Evolutionary conservation across 1,140 invertebrate species (phyloP), one percentile per base, ranked within the genome.

Genomic region (Ips nitidus): DNA sequence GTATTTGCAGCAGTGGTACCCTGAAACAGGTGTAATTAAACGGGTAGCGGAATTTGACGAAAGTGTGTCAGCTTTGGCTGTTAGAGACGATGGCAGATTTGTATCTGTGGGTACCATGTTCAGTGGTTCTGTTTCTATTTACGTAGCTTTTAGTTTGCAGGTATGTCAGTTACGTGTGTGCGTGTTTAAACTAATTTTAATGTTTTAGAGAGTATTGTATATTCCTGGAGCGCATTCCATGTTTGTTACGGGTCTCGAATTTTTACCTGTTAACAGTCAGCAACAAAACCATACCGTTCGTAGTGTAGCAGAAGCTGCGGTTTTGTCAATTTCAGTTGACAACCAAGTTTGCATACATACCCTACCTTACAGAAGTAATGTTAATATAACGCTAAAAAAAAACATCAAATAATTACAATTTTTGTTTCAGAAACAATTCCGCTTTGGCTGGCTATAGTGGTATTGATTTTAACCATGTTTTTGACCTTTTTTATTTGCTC

Each of bases 291-390:
- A 78, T 68, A 86, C 86, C 66, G 86, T 92, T 55, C 86, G 87
- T 8, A 89, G 88, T 76, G 86, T 88, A 75, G 87, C 91, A 41
- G 91, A 93, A 79, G 91, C 94, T 62, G 94, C 94, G 6, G 90
- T 97, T 70, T 84, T 98, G 53, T 96, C 94, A 78, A 95, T 98
- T 74, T 97, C 95, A 36, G 93, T 97, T 52, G 95, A 98, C 83
- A 97, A 97, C 83, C 90, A 91, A 83, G 89, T 98, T 66, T 92
- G 91, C 76, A 88, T 97, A 76, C 94, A 97, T 81, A 93, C 91
- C 78, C 87, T 96, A 81, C 90, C 91, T 42, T 88, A 87, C 79
- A 87, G 90, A 86, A 84, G 93, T 95, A 83, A 45, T 53, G 6
- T 67, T 59, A 55, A 66, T 69, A 72, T 52, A 8, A 60, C 61